Percentiles rank a stretch among this genome's conserved stretches.
phyloP scores from a whole-genome alignment of 2,797 vertebrate species.

The Danionella dracula region DNA sequence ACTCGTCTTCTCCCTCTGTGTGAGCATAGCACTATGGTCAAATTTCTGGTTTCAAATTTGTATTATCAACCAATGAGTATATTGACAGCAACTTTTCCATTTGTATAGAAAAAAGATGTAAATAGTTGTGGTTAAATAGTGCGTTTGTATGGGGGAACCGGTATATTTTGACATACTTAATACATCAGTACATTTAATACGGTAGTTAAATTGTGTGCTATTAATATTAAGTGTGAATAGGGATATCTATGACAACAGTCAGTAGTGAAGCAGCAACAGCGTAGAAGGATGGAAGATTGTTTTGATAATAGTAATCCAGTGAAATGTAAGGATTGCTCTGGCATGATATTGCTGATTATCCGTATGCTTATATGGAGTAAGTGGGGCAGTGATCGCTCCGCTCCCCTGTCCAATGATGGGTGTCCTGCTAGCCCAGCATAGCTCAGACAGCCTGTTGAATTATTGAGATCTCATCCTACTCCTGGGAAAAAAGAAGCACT shows the following conservation, averaged over 20 bases:
- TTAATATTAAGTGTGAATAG: background rate
- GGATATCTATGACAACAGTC: background rate
- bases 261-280: background rate
- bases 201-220: background rate
- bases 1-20: too few relatives aligned
- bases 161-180: background rate
- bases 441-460: conserved; percentile 49
- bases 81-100: too few relatives aligned
- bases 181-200: conserved; percentile 7
- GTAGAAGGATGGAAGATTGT: background rate
- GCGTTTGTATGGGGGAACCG: background rate
- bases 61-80: too few relatives aligned
- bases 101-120: too few relatives aligned
- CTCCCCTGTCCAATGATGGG: conserved; percentile 9
- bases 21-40: too few relatives aligned
- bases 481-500: conserved; percentile 38
- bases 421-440: conserved; percentile 25
- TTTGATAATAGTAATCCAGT: background rate
- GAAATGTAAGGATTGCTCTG: background rate
- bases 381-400: background rate
- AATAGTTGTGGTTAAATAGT: too few relatives aligned
- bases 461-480: conserved; percentile 52
- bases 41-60: too few relatives aligned
- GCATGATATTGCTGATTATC: background rate
- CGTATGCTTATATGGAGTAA: background rate